Conservation (phyloP, 1,140 invertebrate species). For the Drosophila nebulosa region DNA sequence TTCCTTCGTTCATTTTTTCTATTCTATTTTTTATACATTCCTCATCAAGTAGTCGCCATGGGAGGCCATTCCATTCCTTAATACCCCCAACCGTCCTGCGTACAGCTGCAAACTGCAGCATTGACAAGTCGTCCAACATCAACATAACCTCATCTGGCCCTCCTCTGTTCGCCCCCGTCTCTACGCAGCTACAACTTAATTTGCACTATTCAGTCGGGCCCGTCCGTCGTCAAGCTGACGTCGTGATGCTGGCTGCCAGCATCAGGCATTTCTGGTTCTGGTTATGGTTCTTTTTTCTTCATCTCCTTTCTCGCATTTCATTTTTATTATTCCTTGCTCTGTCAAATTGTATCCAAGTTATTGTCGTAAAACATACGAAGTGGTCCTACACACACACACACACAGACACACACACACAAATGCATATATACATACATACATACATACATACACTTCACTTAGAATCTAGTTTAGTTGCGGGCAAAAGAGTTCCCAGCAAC, state of each 20-base stretch:
- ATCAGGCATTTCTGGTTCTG: conserved; percentile 29
- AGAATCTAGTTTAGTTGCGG: background rate
- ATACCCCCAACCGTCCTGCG: conserved; percentile 30
- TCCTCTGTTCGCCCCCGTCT: background rate
- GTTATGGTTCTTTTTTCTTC: background rate
- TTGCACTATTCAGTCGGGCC: conserved; percentile 63
- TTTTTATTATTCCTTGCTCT: conserved; percentile 65
- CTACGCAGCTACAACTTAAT: conserved; percentile 59
- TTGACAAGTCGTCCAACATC: conserved; percentile 60
- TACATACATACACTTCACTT: background rate
- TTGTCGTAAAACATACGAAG: conserved; percentile 69
- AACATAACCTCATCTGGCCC: conserved; percentile 17
- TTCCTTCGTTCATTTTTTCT: conserved; percentile 31
- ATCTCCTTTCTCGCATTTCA: conserved; percentile 8
- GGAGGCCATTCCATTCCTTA: conserved; percentile 29
- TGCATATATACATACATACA: background rate
- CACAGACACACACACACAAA: background rate
- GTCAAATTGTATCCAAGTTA: conserved; percentile 73
- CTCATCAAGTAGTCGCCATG: conserved; percentile 41
- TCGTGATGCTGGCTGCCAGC: conserved; percentile 40
- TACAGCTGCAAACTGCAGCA: conserved; percentile 59
- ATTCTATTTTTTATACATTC: conserved; percentile 19
- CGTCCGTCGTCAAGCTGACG: conserved; percentile 10
- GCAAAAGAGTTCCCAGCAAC: no score
- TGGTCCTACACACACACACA: background rate